Percentiles rank a stretch among this genome's conserved stretches.
Conservation (phyloP, 2,888 invertebrate genomes). For the Sialis fuliginosa region DNA sequence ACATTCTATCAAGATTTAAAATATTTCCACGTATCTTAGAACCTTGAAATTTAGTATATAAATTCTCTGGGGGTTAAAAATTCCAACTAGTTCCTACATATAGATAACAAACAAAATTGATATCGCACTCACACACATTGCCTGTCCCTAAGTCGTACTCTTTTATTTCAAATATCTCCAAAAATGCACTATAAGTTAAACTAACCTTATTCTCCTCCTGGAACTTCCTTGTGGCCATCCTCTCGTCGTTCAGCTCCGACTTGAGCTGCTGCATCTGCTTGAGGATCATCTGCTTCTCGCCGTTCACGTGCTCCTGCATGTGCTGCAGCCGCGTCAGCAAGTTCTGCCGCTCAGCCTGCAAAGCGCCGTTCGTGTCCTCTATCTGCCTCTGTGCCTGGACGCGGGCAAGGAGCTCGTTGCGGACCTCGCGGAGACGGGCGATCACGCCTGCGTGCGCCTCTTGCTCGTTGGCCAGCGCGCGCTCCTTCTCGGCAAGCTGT, state of each 20-base stretch:
- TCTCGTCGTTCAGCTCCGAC: constrained; percentile 26
- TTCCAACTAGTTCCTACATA: no score
- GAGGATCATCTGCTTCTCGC: constrained; percentile 40
- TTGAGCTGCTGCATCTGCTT: constrained; percentile 40
- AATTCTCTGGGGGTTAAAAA: no score
- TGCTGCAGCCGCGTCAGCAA: constrained; percentile 43
- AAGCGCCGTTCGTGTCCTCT: constrained; percentile 33
- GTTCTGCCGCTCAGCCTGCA: constrained; percentile 42
- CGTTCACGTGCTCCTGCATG: constrained; percentile 20
- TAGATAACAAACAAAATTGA: no score
- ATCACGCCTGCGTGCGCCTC: constrained; percentile 59
- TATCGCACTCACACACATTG: no score
- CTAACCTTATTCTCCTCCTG: constrained; percentile 35
- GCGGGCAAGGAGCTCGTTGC: constrained; percentile 44
- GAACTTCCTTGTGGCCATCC: constrained; percentile 29
- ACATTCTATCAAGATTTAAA: no score
- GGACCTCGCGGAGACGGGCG: constrained; percentile 60
- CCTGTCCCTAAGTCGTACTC: no score
- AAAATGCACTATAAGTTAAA: no score
- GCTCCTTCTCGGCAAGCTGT: constrained; percentile 76
- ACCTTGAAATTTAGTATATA: no score
- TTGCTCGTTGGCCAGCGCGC: constrained; percentile 52
- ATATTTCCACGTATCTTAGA: no score
- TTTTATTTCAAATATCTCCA: no score
- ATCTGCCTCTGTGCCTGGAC: constrained; percentile 32